Conservation (phyloP, 2,888 invertebrate genomes). For the Capitulum mitella region DNA sequence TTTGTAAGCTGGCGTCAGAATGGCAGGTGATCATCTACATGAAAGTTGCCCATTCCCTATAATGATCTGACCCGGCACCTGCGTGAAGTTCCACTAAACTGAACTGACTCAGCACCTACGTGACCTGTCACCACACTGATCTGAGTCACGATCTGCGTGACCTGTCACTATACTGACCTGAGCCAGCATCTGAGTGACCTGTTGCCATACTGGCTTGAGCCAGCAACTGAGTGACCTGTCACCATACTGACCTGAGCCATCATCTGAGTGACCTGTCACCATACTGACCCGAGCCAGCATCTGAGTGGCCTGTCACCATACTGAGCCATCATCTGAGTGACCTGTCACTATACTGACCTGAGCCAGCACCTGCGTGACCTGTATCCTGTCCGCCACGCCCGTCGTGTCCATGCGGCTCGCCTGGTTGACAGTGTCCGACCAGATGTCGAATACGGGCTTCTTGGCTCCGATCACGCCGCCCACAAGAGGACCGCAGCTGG, state of each 20-base stretch:
- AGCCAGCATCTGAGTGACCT: background rate
- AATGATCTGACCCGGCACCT: no score
- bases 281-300: background rate
- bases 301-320: background rate
- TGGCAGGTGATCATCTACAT: no score
- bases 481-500: slow-evolving; percentile 84
- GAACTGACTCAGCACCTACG: no score
- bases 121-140: background rate
- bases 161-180: background rate
- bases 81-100: no score
- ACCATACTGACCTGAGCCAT: background rate
- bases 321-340: background rate
- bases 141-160: background rate
- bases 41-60: no score
- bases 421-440: slow-evolving; percentile 96
- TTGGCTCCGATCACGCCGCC: slow-evolving; percentile 93
- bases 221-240: background rate
- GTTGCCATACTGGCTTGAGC: background rate
- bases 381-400: slow-evolving; percentile 77
- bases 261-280: background rate
- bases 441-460: slow-evolving; percentile 93
- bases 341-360: slow-evolving; percentile 38
- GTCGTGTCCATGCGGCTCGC: slow-evolving; percentile 96
- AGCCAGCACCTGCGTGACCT: slow-evolving; percentile 79
- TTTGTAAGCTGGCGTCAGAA: no score